phyloP scores from a whole-genome alignment of 2,888 invertebrate species.

The Ennomos fuscantarius region DNA sequence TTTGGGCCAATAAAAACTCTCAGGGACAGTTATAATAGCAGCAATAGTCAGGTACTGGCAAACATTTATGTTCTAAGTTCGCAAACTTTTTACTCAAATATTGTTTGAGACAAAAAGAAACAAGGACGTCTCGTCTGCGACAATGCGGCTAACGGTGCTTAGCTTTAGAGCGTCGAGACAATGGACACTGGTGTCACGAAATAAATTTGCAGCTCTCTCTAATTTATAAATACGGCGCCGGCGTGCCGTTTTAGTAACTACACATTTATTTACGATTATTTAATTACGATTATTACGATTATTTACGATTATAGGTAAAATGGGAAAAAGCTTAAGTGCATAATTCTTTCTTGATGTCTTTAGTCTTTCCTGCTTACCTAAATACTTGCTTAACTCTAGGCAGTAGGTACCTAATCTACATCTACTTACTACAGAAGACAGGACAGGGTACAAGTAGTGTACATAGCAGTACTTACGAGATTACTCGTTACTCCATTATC shows the following conservation, averaged over 20 bases:
- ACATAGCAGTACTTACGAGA: constrained; percentile 9
- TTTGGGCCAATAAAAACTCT: constrained; percentile 47
- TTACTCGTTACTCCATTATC: constrained; percentile 23
- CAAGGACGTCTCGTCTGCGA: constrained; percentile 38
- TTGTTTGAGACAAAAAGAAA: constrained; percentile 32
- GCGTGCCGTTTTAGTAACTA: constrained; percentile 24
- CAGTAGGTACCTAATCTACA: too few species aligned
- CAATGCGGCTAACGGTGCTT: constrained; percentile 45
- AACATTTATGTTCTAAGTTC: constrained; percentile 41
- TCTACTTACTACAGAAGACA: too few species aligned
- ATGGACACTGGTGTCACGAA: constrained; percentile 42
- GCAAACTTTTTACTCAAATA: constrained; percentile 38
- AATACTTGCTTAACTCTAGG: too few species aligned
- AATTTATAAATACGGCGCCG: constrained; percentile 35
- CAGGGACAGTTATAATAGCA: constrained; percentile 34
- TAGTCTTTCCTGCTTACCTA: too few species aligned
- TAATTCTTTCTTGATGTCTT: neutral
- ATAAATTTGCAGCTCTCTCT: constrained; percentile 45
- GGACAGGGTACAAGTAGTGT: too few species aligned
- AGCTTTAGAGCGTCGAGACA: constrained; percentile 42
- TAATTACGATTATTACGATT: too few species aligned
- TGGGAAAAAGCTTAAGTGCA: constrained; percentile 5
- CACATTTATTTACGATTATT: constrained; percentile 23
- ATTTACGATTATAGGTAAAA: constrained; percentile 19
- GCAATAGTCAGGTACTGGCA: constrained; percentile 33